Evolutionary conservation across 2,888 invertebrate genomes (phyloP).

Genomic region (Plemyria rubiginata): DNA sequence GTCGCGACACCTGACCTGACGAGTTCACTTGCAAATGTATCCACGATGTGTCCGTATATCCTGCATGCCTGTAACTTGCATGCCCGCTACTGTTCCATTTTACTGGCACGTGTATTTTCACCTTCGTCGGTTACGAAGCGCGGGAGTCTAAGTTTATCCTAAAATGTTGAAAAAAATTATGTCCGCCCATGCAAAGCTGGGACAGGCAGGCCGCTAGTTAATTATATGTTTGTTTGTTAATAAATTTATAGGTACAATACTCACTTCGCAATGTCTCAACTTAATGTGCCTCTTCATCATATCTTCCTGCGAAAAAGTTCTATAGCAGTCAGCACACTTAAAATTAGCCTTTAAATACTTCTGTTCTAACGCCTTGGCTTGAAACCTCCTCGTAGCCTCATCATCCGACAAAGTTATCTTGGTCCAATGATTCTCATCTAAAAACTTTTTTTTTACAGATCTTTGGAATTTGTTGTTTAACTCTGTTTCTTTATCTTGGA

Average conservation of each 20-base stretch:
- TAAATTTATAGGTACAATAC: not conserved
- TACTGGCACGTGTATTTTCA: too few species aligned
- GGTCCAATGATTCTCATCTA: conserved; percentile 57
- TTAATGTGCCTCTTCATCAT: conserved; percentile 66
- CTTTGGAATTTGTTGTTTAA: conserved; percentile 30
- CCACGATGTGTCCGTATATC: too few species aligned
- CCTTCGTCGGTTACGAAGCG: too few species aligned
- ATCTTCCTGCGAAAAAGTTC: conserved; percentile 68
- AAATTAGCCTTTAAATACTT: conserved; percentile 60
- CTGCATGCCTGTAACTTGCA: too few species aligned
- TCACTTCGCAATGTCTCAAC: conserved; percentile 55
- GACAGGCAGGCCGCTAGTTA: too few species aligned
- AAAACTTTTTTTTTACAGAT: conserved; percentile 30
- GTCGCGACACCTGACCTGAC: too few species aligned
- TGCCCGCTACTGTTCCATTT: too few species aligned
- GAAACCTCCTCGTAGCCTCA: conserved; percentile 64
- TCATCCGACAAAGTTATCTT: conserved; percentile 63
- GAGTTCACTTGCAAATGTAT: too few species aligned
- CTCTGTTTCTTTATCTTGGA: conserved; percentile 5
- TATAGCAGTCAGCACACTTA: conserved; percentile 68
- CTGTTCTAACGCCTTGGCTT: conserved; percentile 51
- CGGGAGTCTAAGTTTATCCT: too few species aligned
- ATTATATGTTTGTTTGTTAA: not conserved
- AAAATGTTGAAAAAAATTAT: too few species aligned
- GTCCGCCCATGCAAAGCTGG: too few species aligned